Evolutionary conservation across 2,797 vertebrate genomes (phyloP).

Genomic region (Sarcophilus harrisii): DNA sequence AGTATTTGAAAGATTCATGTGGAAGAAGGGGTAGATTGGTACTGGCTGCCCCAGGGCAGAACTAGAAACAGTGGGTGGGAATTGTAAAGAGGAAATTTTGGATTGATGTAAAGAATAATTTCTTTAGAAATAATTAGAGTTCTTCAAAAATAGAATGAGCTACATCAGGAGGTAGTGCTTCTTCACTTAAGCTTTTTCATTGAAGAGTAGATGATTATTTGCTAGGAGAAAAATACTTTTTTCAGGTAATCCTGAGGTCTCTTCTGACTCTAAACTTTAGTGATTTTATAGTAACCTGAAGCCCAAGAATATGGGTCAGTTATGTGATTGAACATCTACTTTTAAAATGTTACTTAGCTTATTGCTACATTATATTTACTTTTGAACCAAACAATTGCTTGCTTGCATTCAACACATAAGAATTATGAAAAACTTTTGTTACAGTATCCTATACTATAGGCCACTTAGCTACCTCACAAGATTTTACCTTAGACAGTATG

Average conservation of each 20-base stretch:
- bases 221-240: neutral
- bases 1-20: neutral
- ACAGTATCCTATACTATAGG: conserved; percentile 6
- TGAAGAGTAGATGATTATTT: neutral
- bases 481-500: conserved; percentile 38
- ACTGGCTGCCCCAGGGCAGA: neutral
- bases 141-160: neutral
- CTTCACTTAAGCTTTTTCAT: neutral
- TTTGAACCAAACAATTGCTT: neutral
- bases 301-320: neutral
- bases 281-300: neutral
- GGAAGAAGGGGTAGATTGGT: neutral
- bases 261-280: neutral
- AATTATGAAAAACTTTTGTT: conserved; percentile 31
- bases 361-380: neutral
- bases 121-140: neutral
- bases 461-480: conserved; percentile 12
- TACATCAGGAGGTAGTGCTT: neutral
- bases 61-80: neutral
- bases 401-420: neutral
- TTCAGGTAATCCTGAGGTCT: neutral
- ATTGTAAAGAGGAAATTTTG: neutral
- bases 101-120: neutral
- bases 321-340: neutral
- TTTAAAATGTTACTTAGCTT: neutral